Evolutionary conservation across 2,113 vertebrate species (phyloP).

Genomic region (Leucopsar rothschildi): DNA sequence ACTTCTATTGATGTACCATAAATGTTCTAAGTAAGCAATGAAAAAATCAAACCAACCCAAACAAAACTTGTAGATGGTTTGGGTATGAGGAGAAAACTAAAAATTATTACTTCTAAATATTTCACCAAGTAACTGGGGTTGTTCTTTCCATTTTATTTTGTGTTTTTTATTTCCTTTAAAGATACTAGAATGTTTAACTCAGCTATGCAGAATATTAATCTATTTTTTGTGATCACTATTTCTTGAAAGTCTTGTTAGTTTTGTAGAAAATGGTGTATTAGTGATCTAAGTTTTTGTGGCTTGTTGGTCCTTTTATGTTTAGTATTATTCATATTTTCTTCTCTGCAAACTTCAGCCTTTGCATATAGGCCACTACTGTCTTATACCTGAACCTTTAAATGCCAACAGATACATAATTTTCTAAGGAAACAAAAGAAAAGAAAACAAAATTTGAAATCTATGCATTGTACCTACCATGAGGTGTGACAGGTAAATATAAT

Average conservation of each 20-base stretch:
- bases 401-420: not conserved
- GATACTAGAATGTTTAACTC: slow-evolving; percentile 46
- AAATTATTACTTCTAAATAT: slow-evolving; percentile 41
- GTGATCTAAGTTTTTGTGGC: not conserved
- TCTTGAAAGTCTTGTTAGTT: slow-evolving; percentile 22
- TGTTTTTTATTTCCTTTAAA: slow-evolving; percentile 41
- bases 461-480: not conserved
- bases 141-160: not conserved
- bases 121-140: not conserved
- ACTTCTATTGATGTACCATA: not conserved
- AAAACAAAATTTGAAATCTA: not conserved
- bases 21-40: slow-evolving; percentile 18
- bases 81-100: slow-evolving; percentile 9
- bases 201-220: slow-evolving; percentile 47
- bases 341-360: not conserved
- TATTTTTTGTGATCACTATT: slow-evolving; percentile 48
- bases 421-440: not conserved
- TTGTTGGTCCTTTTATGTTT: not conserved
- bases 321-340: not conserved
- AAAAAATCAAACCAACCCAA: not conserved
- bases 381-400: not conserved
- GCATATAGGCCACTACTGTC: not conserved
- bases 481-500: not conserved
- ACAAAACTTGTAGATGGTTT: not conserved
- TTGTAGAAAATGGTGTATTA: not conserved